A percentile compares a stretch with the other conserved stretches of the same genome.
Conservation (phyloP, 2,888 invertebrate species). For the Aspidiotus rigidus region DNA sequence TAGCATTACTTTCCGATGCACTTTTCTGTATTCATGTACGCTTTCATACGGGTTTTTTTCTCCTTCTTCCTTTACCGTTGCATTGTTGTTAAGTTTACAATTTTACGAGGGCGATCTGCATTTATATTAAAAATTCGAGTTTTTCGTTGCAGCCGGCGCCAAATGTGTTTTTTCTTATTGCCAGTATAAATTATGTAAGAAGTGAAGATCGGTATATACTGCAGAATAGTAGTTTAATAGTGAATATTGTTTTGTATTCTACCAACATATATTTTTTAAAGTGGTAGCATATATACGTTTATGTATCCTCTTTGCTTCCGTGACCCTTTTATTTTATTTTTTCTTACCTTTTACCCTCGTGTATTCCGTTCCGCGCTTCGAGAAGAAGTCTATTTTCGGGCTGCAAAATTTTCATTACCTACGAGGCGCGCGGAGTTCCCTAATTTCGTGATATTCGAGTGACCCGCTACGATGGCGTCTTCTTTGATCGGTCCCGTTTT, state of each 20-base stretch:
- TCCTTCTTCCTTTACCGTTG: conserved; percentile 13
- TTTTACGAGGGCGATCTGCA: conserved; percentile 33
- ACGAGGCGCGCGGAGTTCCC: too few species aligned
- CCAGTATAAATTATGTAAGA: conserved; percentile 32
- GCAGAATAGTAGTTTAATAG: conserved; percentile 18
- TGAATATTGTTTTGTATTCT: conserved; percentile 32
- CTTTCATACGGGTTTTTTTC: not conserved
- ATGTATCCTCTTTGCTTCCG: not conserved
- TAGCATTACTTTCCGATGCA: conserved; percentile 28
- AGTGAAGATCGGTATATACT: conserved; percentile 26
- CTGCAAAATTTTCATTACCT: too few species aligned
- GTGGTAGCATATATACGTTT: not conserved
- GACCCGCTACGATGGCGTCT: too few species aligned
- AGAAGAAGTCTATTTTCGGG: not conserved
- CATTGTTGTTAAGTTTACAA: conserved; percentile 30
- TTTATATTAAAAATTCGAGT: conserved; percentile 33
- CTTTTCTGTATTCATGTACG: conserved; percentile 22
- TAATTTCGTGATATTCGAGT: too few species aligned
- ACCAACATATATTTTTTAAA: conserved; percentile 21
- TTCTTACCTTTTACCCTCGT: too few species aligned
- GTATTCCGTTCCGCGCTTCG: too few species aligned
- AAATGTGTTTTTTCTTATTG: conserved; percentile 31
- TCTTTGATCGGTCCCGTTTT: too few species aligned
- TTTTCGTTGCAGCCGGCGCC: conserved; percentile 29
- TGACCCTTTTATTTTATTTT: too few species aligned